Conservation (phyloP, 1,140 invertebrate species). For the Zaprionus tsacasi region DNA sequence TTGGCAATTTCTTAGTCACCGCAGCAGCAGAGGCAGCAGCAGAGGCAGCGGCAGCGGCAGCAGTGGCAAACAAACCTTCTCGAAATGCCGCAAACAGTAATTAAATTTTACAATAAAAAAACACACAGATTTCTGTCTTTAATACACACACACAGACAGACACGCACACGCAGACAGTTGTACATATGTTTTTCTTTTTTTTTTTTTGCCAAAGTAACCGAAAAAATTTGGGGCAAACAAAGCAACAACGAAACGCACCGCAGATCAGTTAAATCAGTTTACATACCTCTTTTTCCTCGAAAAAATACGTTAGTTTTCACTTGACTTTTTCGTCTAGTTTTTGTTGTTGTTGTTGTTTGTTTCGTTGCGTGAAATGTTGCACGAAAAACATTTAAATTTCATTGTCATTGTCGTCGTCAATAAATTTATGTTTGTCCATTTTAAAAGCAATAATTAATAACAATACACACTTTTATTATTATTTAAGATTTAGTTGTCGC, state of each 20-base stretch:
- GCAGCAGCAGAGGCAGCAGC: background rate
- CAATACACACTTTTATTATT: background rate
- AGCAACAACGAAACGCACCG: background rate
- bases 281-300: conserved; percentile 36
- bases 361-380: conserved; percentile 19
- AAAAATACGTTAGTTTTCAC: conserved; percentile 28
- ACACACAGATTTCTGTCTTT: conserved; percentile 11
- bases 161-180: background rate
- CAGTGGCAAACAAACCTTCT: conserved; percentile 18
- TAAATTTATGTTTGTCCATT: conserved; percentile 54
- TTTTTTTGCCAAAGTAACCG: background rate
- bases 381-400: conserved; percentile 40
- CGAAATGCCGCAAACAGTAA: conserved; percentile 26
- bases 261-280: background rate
- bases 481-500: background rate
- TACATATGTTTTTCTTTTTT: conserved; percentile 15
- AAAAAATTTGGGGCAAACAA: background rate
- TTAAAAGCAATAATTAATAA: conserved; percentile 28
- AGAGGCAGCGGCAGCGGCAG: background rate
- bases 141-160: background rate
- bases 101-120: conserved; percentile 26
- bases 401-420: conserved; percentile 40
- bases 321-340: conserved; percentile 2
- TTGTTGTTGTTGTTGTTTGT: background rate
- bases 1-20: conserved; percentile 32